phyloP scores from a whole-genome alignment of 2,113 vertebrate species.

The Elaphurus davidianus region DNA sequence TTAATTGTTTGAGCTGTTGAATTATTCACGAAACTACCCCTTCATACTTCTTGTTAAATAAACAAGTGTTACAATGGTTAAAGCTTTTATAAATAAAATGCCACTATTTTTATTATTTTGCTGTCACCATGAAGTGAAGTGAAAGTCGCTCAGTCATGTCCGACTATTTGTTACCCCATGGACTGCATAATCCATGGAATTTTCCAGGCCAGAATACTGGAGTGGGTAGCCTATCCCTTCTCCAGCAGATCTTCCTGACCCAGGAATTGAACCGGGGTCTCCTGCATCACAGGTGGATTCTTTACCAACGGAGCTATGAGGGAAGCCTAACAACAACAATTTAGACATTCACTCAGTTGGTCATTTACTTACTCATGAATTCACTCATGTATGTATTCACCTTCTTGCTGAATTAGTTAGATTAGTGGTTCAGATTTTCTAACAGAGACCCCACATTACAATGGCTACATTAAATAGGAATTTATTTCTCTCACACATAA shows the following conservation, averaged over 20 bases:
- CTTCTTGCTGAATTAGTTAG: neutral
- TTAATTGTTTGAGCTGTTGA: neutral
- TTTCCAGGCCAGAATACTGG: neutral
- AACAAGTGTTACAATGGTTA: neutral
- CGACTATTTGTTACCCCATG: fast-evolving
- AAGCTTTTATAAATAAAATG: neutral
- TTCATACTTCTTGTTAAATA: neutral
- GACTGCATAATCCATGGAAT: neutral
- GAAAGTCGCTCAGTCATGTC: neutral
- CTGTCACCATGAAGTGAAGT: neutral
- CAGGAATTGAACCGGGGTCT: neutral
- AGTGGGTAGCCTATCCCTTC: neutral
- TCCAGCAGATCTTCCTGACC: neutral
- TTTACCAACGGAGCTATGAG: neutral
- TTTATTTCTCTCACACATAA: neutral
- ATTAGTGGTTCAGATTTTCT: neutral
- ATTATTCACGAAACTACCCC: neutral
- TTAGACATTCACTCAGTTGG: neutral
- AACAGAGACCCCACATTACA: neutral
- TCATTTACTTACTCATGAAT: neutral
- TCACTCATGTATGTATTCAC: neutral
- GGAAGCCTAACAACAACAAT: neutral
- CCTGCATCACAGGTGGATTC: neutral
- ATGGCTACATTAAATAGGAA: neutral
- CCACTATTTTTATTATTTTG: neutral